These are phyloP conservation scores for Scytalopus superciliaris DNA, from an alignment of 2,113 vertebrate genomes.

Conservation along the genomic window DNA sequence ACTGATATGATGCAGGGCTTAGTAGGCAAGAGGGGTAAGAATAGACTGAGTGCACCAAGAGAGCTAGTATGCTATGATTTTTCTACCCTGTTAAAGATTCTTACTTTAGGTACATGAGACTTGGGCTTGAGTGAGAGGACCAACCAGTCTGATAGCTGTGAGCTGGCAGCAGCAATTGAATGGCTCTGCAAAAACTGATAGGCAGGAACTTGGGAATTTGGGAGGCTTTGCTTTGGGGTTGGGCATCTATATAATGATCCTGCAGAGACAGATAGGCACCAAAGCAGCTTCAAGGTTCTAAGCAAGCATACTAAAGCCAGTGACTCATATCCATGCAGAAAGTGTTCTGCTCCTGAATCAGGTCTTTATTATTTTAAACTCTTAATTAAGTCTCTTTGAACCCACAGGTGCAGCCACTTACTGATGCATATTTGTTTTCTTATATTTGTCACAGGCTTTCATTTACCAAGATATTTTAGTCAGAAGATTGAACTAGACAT, in stretches of 20 bases:
- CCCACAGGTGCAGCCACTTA: slow-evolving; percentile 21
- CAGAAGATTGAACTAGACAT: background rate
- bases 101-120: background rate
- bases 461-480: slow-evolving; percentile 17
- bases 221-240: slow-evolving; percentile 14
- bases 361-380: slow-evolving; percentile 42
- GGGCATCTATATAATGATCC: background rate
- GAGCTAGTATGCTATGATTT: background rate
- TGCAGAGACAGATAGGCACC: slow-evolving; percentile 64
- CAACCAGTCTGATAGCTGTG: slow-evolving; percentile 24
- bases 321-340: slow-evolving; percentile 57
- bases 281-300: slow-evolving; percentile 27
- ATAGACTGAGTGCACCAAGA: background rate
- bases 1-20: background rate
- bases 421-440: slow-evolving; percentile 47
- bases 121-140: background rate
- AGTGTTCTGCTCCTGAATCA: slow-evolving; percentile 48
- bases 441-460: slow-evolving; percentile 51
- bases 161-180: slow-evolving; percentile 4
- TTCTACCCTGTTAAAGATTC: background rate
- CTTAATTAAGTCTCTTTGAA: slow-evolving; percentile 62
- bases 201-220: background rate
- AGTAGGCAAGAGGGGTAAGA: background rate
- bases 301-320: slow-evolving; percentile 6
- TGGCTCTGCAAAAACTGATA: background rate